A percentile compares a stretch with the other conserved stretches of the same genome.
These are phyloP conservation scores for Ophioderma brevispina DNA, from an alignment of 35 echinoderm and acorn worm genomes.

Conservation along the genomic window DNA sequence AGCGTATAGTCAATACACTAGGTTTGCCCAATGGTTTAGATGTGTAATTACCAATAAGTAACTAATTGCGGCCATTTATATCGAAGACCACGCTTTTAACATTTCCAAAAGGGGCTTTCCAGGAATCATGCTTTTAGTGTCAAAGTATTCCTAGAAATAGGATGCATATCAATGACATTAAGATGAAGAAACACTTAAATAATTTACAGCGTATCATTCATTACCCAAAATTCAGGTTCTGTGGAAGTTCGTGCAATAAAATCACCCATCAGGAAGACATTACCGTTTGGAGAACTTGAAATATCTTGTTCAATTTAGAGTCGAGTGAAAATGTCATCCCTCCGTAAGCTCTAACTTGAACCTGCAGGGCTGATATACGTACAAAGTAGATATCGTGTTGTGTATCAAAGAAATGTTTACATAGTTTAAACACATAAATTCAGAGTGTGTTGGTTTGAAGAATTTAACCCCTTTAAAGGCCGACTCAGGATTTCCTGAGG, in stretches of 20 bases:
- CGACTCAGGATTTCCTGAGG: too few species aligned
- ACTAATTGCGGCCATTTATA: not conserved
- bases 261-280: not conserved
- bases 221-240: not conserved
- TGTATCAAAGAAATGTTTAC: not conserved
- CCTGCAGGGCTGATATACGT: not conserved
- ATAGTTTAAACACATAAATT: not conserved
- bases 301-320: not conserved
- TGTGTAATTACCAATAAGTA: not conserved
- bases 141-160: not conserved
- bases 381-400: not conserved
- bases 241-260: not conserved
- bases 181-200: not conserved
- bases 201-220: not conserved
- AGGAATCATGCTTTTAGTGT: not conserved
- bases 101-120: not conserved
- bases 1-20: not conserved
- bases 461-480: not conserved
- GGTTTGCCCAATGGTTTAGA: not conserved
- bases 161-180: not conserved
- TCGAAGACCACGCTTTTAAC: not conserved
- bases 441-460: not conserved
- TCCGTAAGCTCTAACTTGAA: not conserved
- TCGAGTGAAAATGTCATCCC: not conserved
- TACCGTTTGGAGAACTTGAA: not conserved